Evolutionary conservation across 2,888 invertebrate species (phyloP), one percentile per base, ranked within the genome.

Genomic region (Lypha dubia): DNA sequence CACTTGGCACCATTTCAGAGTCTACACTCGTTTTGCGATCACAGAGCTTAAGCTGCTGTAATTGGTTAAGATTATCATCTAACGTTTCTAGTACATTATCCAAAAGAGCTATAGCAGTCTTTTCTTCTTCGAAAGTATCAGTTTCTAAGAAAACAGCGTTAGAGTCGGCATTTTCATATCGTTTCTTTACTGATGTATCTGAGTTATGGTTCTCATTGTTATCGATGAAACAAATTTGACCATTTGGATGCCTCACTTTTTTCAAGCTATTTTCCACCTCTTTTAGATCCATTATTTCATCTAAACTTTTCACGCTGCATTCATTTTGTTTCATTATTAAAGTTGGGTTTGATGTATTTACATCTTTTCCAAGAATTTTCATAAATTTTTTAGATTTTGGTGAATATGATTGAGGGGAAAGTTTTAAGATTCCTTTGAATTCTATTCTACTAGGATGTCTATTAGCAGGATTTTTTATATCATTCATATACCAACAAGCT

Each of bases 1-100:
- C 89, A 73, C 90, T 89, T 24, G 91, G 91, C 79, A 89, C 80
- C 87, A 90, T 86, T 84, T 90, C 91, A 0, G 91, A 91, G 28
- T 90, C 90, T n/a, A 90, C 83, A 65, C 90, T 90, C 6, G 83
- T 56, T 75, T 87, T 86, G 3, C 88, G 86, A 68, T 74, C 76
- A 65, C 87, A 89, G 44, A 88, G 86, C 0, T 88, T 84, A 22
- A 86, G 86, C 46, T 49, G 8, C 17, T 63, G 35, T 5, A 17
- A 22, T n/a, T 60, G 70, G 28, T 63, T 63, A 13, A 56, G 24
- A n/a, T 77, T 67, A 1, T 82, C 81, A 6, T 91, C 91, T 79
- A 90, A 90, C 0, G 88, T 89, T 35, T 91, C 88, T 0, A 92
- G 87, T 5, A 92, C 89, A 87, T 91, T 89, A 68, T 92, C 92